A percentile compares a stretch with the other conserved stretches of the same genome.
Evolutionary conservation across 1,140 invertebrate genomes (phyloP).

Genomic region (Polypedilum vanderplanki): DNA sequence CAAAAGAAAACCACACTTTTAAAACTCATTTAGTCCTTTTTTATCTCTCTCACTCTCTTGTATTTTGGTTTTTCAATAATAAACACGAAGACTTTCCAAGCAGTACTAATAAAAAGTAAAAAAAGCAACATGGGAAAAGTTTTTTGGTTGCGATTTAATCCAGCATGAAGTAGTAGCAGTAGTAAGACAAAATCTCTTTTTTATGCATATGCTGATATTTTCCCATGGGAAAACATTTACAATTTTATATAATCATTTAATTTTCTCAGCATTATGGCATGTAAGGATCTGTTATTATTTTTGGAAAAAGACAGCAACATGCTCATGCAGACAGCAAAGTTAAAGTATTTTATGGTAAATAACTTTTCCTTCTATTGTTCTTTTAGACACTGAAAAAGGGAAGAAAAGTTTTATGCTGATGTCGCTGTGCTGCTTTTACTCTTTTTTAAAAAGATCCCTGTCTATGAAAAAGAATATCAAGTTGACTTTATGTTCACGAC

Average conservation of each 20-base stretch:
- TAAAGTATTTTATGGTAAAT: neutral
- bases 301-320: neutral
- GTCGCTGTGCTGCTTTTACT: too few relatives aligned
- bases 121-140: neutral
- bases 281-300: slow-evolving; percentile 9
- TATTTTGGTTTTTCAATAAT: neutral
- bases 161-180: neutral
- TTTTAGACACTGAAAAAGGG: too few relatives aligned
- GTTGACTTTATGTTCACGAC: too few relatives aligned
- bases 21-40: neutral
- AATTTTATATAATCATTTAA: slow-evolving; percentile 24
- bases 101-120: neutral
- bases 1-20: neutral
- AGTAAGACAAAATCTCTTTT: neutral
- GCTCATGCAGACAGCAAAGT: neutral
- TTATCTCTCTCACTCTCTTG: neutral
- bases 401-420: too few relatives aligned
- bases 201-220: neutral
- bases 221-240: slow-evolving; percentile 21
- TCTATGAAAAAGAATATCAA: too few relatives aligned
- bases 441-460: too few relatives aligned
- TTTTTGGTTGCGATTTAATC: slow-evolving; percentile 18
- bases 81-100: neutral
- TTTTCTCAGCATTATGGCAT: slow-evolving; percentile 23
- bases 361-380: neutral